Conservation (phyloP, 2,113 vertebrate species). For the Hippoglossus stenolepis region DNA sequence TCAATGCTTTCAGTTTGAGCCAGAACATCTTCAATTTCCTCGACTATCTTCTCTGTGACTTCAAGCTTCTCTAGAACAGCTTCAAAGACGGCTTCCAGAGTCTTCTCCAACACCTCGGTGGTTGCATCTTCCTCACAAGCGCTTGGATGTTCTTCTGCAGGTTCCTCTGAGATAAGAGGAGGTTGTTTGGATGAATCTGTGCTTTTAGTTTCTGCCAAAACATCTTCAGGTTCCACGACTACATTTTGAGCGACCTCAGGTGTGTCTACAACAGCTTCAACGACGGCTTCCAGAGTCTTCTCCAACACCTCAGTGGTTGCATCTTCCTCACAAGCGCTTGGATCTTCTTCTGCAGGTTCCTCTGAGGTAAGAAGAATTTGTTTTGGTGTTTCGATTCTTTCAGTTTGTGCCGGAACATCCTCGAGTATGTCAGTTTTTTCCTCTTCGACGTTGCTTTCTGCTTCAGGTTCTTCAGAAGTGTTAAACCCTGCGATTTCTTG, state of each 20-base stretch:
- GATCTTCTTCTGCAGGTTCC: background rate
- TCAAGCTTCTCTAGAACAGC: background rate
- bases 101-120: background rate
- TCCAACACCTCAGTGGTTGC: too few relatives aligned
- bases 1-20: background rate
- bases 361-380: background rate
- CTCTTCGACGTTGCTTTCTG: background rate
- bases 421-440: background rate
- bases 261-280: too few relatives aligned
- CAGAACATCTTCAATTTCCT: background rate
- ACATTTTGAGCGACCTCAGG: too few relatives aligned
- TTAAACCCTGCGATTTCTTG: background rate
- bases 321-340: background rate
- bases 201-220: too few relatives aligned
- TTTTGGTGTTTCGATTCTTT: background rate
- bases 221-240: too few relatives aligned
- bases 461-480: background rate
- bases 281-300: too few relatives aligned
- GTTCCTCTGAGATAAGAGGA: background rate
- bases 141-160: background rate
- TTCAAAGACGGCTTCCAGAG: background rate
- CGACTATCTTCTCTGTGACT: background rate
- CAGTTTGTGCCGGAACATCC: background rate
- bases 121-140: background rate
- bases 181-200: background rate